A percentile compares a stretch with the other conserved stretches of the same genome.
These are phyloP conservation scores for Agapornis roseicollis DNA, from an alignment of 2,113 vertebrate species.

Conservation along the genomic window DNA sequence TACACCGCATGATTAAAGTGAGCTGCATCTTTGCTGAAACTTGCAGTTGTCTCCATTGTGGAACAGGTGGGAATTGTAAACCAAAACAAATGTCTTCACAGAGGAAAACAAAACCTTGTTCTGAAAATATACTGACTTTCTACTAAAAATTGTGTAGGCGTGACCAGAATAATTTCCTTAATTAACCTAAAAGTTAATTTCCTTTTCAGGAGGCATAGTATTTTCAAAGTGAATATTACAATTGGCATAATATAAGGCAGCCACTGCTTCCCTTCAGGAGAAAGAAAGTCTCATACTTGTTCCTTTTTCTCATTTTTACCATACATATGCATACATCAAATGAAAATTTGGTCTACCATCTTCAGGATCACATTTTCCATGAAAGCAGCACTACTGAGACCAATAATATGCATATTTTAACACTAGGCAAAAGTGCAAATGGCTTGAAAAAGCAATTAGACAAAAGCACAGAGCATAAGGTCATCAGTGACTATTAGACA, in stretches of 20 bases:
- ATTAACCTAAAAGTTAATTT: too few relatives aligned
- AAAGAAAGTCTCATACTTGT: background rate
- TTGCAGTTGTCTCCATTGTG: background rate
- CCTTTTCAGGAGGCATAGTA: background rate
- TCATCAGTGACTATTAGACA: background rate
- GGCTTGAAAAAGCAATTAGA: background rate
- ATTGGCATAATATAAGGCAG: background rate
- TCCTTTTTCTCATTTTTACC: background rate
- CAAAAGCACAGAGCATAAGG: background rate
- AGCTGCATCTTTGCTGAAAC: background rate
- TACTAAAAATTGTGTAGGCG: background rate
- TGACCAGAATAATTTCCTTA: too few relatives aligned
- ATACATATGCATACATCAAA: background rate
- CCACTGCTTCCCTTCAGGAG: background rate
- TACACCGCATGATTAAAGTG: background rate
- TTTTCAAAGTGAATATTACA: background rate
- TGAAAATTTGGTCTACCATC: background rate
- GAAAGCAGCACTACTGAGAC: background rate
- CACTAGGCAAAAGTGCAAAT: background rate
- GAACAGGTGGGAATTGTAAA: background rate
- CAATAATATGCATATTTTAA: background rate
- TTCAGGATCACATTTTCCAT: background rate
- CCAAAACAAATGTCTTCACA: background rate
- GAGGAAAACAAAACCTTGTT: background rate
- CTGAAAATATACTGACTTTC: background rate